phyloP scores from a whole-genome alignment of 2,797 vertebrate species.

The Lagorchestes hirsutus region DNA sequence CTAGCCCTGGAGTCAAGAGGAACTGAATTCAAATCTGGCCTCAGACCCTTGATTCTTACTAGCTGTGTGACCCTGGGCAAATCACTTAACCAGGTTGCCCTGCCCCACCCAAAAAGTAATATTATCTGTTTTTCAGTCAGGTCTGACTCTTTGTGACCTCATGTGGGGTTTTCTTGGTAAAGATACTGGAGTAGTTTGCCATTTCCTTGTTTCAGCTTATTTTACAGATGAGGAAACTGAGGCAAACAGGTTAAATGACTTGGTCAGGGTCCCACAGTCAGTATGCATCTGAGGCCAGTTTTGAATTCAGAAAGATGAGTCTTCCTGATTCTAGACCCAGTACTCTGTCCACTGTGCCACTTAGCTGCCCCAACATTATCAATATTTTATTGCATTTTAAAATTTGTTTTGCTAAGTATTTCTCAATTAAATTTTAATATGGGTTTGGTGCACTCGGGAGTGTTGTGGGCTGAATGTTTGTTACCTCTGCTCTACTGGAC shows the following conservation, averaged over 20 bases:
- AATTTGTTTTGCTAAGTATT: not conserved
- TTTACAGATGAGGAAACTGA: not conserved
- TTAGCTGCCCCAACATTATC: not conserved
- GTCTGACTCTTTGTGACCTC: not conserved
- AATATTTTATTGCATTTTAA: not conserved
- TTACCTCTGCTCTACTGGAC: not conserved
- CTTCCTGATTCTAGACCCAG: not conserved
- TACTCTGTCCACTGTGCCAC: not conserved
- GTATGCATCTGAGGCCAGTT: not conserved
- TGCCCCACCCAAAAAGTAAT: not conserved
- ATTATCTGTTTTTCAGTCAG: not conserved
- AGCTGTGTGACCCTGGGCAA: not conserved
- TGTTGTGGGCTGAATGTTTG: not conserved
- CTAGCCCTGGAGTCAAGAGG: not conserved
- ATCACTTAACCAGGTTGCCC: not conserved
- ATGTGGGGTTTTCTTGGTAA: not conserved
- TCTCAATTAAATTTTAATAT: not conserved
- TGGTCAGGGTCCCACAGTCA: too few species aligned
- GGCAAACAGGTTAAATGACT: not conserved
- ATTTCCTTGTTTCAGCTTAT: not conserved
- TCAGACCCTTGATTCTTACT: not conserved
- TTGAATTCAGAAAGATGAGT: not conserved
- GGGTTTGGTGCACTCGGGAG: not conserved
- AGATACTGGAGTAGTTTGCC: not conserved
- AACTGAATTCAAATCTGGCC: not conserved